These are phyloP conservation scores for Thomomys bottae DNA, from an alignment of 2,113 vertebrate species.

Conservation along the genomic window DNA sequence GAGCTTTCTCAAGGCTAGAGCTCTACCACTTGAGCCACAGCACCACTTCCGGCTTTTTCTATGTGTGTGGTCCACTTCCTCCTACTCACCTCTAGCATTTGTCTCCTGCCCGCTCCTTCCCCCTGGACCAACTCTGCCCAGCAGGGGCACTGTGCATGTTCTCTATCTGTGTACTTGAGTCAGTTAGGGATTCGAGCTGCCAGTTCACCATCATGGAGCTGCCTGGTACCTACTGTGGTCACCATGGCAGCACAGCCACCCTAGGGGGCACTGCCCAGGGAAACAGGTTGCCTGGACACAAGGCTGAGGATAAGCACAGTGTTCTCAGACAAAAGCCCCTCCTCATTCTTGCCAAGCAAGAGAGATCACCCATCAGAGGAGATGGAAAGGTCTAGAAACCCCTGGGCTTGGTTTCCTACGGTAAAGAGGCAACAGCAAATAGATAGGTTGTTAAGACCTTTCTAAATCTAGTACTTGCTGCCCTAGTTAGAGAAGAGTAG, in stretches of 20 bases:
- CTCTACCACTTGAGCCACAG: no score
- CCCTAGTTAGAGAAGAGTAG: background rate
- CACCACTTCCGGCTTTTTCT: no score
- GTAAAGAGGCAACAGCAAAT: background rate
- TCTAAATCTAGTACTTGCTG: background rate
- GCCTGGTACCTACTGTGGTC: slow-evolving; percentile 21
- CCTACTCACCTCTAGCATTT: background rate
- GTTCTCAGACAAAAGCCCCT: background rate
- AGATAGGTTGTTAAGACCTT: background rate
- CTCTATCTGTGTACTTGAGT: background rate
- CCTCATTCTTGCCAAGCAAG: background rate
- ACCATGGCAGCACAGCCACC: slow-evolving; percentile 49
- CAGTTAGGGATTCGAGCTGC: background rate
- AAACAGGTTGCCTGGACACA: slow-evolving; percentile 66
- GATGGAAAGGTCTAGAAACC: background rate
- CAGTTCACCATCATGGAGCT: background rate
- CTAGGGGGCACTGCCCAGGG: slow-evolving; percentile 56
- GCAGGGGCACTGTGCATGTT: fast-evolving
- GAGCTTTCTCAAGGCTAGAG: no score
- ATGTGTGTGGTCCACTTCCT: background rate
- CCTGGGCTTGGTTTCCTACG: background rate
- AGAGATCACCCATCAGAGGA: background rate
- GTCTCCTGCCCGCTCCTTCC: fast-evolving
- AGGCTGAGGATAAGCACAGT: background rate
- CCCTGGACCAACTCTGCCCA: background rate